phyloP scores from a whole-genome alignment of 2,888 invertebrate species.

The Melieria omissa region DNA sequence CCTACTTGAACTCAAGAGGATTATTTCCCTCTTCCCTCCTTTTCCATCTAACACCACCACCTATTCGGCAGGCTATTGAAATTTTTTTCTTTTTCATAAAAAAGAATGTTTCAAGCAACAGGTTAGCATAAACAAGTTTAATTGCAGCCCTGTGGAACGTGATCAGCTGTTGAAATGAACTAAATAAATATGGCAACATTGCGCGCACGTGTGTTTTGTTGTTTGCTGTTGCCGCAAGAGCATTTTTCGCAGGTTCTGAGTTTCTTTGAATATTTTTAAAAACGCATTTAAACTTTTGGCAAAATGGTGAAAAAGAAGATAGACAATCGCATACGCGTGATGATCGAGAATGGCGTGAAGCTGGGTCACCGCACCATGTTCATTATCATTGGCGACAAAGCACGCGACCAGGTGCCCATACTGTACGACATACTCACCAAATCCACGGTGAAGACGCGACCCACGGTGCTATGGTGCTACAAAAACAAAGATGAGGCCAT shows the following conservation, averaged over 20 bases:
- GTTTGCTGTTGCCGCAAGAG: not conserved
- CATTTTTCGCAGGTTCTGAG: not conserved
- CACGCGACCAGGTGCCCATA: conserved; percentile 95
- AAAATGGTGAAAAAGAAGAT: conserved; percentile 93
- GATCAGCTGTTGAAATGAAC: too few species aligned
- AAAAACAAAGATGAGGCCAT: conserved; percentile 92
- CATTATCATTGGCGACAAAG: conserved; percentile 94
- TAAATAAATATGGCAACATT: too few species aligned
- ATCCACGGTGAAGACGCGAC: conserved; percentile 90
- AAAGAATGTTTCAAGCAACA: too few species aligned
- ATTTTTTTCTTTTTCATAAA: too few species aligned
- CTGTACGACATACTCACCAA: conserved; percentile 98
- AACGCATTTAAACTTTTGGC: conserved; percentile 10
- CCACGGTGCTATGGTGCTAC: conserved; percentile 98
- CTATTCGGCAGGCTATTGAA: too few species aligned
- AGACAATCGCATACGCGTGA: conserved; percentile 92
- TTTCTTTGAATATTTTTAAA: not conserved
- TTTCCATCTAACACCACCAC: too few species aligned
- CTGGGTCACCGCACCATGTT: conserved; percentile 93
- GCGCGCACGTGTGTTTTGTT: conserved; percentile 13
- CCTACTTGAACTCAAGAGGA: too few species aligned
- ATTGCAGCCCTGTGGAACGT: too few species aligned
- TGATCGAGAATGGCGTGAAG: conserved; percentile 97
- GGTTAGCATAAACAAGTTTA: too few species aligned
- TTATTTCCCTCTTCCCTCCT: too few species aligned